These are phyloP conservation scores for Myrmecobius fasciatus DNA, from an alignment of 2,113 vertebrate genomes.

Conservation along the genomic window DNA sequence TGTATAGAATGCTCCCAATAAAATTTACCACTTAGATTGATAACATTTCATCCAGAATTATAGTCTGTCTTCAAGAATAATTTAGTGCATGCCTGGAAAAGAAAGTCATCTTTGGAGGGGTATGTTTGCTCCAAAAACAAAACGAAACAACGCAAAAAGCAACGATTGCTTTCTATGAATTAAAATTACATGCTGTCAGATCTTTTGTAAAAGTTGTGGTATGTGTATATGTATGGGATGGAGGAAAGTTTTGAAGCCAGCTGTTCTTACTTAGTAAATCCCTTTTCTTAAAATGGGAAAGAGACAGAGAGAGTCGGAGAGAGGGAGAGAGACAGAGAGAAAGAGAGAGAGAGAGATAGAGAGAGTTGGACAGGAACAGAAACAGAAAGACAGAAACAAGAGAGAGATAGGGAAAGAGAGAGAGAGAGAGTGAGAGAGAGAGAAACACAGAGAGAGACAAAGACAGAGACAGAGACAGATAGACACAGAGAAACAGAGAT, in stretches of 20 bases:
- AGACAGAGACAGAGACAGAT: too few species aligned
- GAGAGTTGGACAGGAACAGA: too few species aligned
- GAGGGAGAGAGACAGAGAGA: background rate
- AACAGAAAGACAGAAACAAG: background rate
- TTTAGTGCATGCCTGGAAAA: constrained; percentile 35
- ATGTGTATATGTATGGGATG: background rate
- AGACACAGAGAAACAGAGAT: too few species aligned
- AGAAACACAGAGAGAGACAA: too few species aligned
- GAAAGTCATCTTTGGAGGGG: constrained; percentile 20
- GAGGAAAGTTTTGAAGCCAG: background rate
- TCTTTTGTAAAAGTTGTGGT: constrained; percentile 52
- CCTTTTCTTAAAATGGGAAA: background rate
- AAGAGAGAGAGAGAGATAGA: background rate
- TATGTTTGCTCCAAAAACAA: constrained; percentile 49
- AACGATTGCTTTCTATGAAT: constrained; percentile 48
- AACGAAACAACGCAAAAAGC: background rate
- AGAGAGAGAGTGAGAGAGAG: background rate
- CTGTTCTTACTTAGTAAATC: background rate
- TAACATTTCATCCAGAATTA: background rate
- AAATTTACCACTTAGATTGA: background rate
- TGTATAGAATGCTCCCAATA: background rate
- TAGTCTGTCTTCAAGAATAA: constrained; percentile 20
- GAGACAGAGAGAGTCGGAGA: background rate
- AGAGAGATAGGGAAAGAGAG: background rate
- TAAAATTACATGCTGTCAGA: constrained; percentile 66